phyloP scores from a whole-genome alignment of 2,113 vertebrate genomes.

The Peromyscus leucopus region DNA sequence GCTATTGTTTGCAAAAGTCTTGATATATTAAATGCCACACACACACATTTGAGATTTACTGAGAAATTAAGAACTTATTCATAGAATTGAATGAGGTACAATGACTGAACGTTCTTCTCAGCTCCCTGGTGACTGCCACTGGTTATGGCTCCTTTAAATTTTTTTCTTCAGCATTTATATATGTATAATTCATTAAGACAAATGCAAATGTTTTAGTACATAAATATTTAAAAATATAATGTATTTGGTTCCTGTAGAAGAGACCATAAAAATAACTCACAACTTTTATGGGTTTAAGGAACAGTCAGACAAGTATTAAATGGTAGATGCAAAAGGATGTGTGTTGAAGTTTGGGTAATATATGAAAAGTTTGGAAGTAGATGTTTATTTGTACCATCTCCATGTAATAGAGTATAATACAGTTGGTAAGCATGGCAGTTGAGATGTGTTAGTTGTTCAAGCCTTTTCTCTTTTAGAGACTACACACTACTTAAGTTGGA shows the following conservation, averaged over 20 bases:
- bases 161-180: background rate
- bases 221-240: conserved; percentile 1
- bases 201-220: conserved; percentile 12
- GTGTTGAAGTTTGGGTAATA: background rate
- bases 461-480: background rate
- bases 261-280: background rate
- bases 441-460: background rate
- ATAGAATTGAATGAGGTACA: background rate
- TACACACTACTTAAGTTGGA: background rate
- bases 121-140: background rate
- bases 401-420: no score
- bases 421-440: background rate
- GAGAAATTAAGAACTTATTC: background rate
- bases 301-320: background rate
- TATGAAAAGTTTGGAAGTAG: background rate
- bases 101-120: background rate
- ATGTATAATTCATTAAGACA: background rate
- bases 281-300: conserved; percentile 37
- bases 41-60: background rate
- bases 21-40: background rate
- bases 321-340: background rate
- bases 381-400: background rate
- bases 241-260: background rate
- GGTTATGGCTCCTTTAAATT: background rate
- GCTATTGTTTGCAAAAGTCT: background rate